Percentiles rank a stretch among this genome's conserved stretches.
Evolutionary conservation across 2,113 vertebrate genomes (phyloP).

Genomic region (Cercopithecus mona): DNA sequence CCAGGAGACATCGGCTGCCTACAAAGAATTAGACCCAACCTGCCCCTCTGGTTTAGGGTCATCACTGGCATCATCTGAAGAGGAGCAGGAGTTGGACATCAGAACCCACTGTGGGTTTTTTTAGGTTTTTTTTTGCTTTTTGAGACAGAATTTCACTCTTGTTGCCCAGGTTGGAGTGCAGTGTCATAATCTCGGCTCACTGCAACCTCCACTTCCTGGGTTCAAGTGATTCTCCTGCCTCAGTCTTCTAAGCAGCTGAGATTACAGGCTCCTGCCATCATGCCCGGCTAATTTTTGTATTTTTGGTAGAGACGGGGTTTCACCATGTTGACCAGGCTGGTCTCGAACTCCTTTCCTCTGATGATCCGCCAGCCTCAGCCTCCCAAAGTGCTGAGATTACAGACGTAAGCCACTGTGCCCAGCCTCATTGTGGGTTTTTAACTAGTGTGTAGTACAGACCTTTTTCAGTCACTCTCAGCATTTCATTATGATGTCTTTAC

Average conservation of each 20-base stretch:
- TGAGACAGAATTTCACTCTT: not conserved
- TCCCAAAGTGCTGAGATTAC: not conserved
- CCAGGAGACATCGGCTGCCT: not conserved
- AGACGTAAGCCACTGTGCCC: not conserved
- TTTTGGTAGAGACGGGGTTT: no score
- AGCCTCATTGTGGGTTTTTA: not conserved
- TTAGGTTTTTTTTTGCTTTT: not conserved
- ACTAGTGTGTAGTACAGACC: not conserved
- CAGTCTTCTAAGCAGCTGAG: not conserved
- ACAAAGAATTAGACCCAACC: not conserved
- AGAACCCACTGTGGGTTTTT: not conserved
- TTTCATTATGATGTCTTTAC: not conserved
- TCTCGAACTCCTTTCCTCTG: not conserved
- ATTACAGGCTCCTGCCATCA: not conserved
- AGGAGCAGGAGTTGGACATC: not conserved
- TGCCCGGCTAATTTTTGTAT: no score
- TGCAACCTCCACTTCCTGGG: not conserved
- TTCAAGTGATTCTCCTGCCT: not conserved
- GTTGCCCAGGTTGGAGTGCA: not conserved
- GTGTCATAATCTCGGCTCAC: not conserved
- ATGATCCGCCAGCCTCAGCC: not conserved
- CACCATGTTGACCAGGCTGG: no score
- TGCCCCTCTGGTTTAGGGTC: not conserved
- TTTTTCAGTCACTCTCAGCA: not conserved
- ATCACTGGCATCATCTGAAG: not conserved